A percentile compares a stretch with the other conserved stretches of the same genome.
phyloP scores from a whole-genome alignment of 2,888 invertebrate species.

The Palloptera scutellata region DNA sequence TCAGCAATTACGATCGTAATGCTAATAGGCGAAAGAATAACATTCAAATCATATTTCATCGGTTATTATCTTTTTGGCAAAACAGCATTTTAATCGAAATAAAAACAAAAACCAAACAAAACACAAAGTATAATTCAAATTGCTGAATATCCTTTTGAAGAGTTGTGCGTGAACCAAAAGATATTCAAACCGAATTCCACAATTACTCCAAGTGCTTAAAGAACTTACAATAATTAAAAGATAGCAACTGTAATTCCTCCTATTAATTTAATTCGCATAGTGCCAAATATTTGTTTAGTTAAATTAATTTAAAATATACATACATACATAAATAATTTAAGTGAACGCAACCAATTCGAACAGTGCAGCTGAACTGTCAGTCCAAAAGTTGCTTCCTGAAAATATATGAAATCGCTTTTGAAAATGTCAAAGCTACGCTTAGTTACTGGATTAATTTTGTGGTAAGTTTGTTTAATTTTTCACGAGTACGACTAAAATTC shows the following conservation, averaged over 20 bases:
- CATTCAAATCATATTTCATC: slow-evolving; percentile 59
- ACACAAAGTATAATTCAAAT: slow-evolving; percentile 11
- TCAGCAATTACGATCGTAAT: slow-evolving; percentile 53
- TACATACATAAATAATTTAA: slow-evolving; percentile 9
- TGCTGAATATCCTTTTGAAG: no score
- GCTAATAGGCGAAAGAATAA: slow-evolving; percentile 61
- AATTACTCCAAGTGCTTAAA: no score
- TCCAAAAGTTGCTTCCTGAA: neutral
- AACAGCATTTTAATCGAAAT: slow-evolving; percentile 39
- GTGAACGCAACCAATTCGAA: neutral
- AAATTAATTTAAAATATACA: slow-evolving; percentile 14
- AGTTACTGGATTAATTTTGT: slow-evolving; percentile 54
- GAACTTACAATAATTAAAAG: no score
- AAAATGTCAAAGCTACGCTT: slow-evolving; percentile 52
- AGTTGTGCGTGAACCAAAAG: no score
- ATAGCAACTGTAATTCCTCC: no score
- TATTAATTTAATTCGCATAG: slow-evolving; percentile 6
- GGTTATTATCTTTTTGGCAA: slow-evolving; percentile 63
- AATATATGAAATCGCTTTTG: slow-evolving; percentile 30
- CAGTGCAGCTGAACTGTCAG: neutral
- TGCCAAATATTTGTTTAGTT: slow-evolving; percentile 25
- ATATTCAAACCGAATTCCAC: no score
- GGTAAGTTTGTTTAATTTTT: slow-evolving; percentile 46
- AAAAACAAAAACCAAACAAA: slow-evolving; percentile 9
- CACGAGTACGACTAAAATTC: no score